Percentiles rank a stretch among this genome's conserved stretches.
These are phyloP conservation scores for Neoniphon sammara DNA, from an alignment of 2,797 vertebrate species.

Conservation along the genomic window DNA sequence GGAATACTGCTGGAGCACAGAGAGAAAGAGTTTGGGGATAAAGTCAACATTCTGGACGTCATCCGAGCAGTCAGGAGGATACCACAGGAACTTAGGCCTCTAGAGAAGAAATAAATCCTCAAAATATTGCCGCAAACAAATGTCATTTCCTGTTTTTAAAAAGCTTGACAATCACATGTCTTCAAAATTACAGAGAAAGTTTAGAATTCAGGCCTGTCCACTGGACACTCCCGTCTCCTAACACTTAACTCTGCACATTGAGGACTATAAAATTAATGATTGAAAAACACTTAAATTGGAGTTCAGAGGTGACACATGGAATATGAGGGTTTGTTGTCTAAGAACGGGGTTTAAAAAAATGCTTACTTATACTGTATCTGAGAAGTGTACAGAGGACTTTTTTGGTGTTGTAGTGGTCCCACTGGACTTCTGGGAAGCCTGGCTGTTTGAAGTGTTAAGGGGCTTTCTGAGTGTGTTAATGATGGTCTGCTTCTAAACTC, in stretches of 20 bases:
- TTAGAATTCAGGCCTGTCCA: too few species aligned
- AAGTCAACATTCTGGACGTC: conserved; percentile 86
- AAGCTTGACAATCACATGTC: too few species aligned
- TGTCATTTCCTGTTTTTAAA: background rate
- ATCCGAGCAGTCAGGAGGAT: conserved; percentile 87
- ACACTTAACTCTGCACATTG: too few species aligned
- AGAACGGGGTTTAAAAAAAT: background rate
- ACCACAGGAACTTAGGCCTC: conserved; percentile 50
- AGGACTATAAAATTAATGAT: background rate
- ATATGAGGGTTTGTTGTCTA: background rate
- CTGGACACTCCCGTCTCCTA: background rate
- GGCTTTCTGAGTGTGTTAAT: conserved; percentile 76
- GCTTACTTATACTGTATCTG: background rate
- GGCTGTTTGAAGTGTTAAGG: conserved; percentile 17
- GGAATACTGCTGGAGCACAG: conserved; percentile 92
- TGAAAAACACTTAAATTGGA: background rate
- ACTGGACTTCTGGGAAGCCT: background rate
- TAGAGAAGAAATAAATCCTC: conserved; percentile 47
- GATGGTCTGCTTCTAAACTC: conserved; percentile 85
- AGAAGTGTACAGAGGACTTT: background rate
- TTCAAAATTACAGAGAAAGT: background rate
- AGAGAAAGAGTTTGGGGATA: conserved; percentile 94
- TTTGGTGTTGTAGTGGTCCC: conserved; percentile 22
- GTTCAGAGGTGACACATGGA: background rate
- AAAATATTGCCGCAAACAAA: background rate